Percentiles rank a stretch among this genome's conserved stretches.
These are phyloP conservation scores for Pseudomyrmex sp. DNA, from an alignment of 1,140 invertebrate species.

Conservation along the genomic window DNA sequence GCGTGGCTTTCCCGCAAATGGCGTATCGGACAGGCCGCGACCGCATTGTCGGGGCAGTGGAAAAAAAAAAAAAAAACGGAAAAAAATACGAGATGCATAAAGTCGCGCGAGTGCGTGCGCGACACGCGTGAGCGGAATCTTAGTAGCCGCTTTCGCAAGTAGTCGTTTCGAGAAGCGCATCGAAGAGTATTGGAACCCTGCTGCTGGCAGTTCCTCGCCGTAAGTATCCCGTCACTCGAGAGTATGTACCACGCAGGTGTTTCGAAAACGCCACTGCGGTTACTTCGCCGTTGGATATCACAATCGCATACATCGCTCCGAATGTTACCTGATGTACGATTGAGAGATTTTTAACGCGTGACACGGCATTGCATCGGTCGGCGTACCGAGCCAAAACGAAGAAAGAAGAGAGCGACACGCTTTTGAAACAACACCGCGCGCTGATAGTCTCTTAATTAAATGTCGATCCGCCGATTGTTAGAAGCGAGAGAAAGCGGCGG, in stretches of 20 bases:
- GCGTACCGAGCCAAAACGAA: not conserved
- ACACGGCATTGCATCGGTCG: not conserved
- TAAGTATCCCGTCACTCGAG: conserved; percentile 1
- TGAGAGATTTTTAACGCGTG: not conserved
- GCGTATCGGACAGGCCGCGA: conserved; percentile 68
- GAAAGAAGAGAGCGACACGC: not conserved
- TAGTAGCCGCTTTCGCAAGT: conserved; percentile 59
- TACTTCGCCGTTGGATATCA: not conserved
- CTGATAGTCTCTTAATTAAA: not conserved
- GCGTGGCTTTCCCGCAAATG: conserved; percentile 84
- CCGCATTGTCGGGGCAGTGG: conserved; percentile 54
- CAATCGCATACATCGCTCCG: conserved; percentile 8
- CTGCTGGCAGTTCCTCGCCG: not conserved
- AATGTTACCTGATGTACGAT: conserved; percentile 25
- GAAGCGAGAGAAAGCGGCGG: not conserved
- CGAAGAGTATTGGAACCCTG: conserved; percentile 3
- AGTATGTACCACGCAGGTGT: not conserved
- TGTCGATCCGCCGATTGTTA: conserved; percentile 5
- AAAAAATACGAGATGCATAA: conserved; percentile 74
- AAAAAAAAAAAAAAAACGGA: conserved; percentile 61
- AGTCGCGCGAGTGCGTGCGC: conserved; percentile 52
- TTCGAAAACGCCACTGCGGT: conserved; percentile 6
- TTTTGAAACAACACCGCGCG: not conserved
- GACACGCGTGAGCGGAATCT: conserved; percentile 75
- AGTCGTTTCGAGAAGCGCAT: conserved; percentile 16